Percentiles rank a stretch among this genome's conserved stretches.
These are phyloP conservation scores for Orientallactaga sibirica DNA, from an alignment of 2,797 vertebrate species.

Conservation along the genomic window DNA sequence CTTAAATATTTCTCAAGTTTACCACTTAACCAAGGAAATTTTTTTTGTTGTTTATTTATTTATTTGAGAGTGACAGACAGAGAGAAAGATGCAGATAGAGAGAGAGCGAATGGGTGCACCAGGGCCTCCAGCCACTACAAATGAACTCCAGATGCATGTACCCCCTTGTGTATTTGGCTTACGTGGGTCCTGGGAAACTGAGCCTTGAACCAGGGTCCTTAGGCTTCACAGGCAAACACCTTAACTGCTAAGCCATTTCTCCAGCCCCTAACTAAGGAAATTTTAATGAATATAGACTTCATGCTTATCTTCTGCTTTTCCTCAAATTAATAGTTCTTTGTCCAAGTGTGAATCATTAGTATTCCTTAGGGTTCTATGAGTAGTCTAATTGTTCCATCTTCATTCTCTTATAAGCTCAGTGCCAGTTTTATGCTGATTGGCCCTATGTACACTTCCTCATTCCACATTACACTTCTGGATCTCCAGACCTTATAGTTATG, in stretches of 20 bases:
- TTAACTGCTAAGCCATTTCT: too few relatives aligned
- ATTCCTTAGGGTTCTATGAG: neutral
- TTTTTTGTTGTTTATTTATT: neutral
- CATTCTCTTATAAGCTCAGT: neutral
- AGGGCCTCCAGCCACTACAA: too few relatives aligned
- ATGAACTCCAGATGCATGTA: too few relatives aligned
- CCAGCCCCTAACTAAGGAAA: neutral
- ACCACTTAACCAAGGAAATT: neutral
- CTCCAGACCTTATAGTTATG: neutral
- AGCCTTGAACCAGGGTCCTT: too few relatives aligned
- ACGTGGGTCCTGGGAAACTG: too few relatives aligned
- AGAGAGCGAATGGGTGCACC: too few relatives aligned
- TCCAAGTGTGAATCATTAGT: neutral
- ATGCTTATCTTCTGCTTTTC: conserved; percentile 24
- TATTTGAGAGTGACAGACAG: too few relatives aligned
- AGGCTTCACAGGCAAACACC: too few relatives aligned
- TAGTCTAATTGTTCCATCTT: neutral
- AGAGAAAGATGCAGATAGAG: too few relatives aligned
- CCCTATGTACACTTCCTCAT: neutral
- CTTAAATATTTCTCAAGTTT: conserved; percentile 48
- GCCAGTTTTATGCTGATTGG: neutral
- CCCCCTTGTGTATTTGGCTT: too few relatives aligned
- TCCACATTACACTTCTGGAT: neutral
- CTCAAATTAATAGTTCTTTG: neutral
- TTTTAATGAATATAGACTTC: conserved; percentile 10